Conservation (phyloP, 2,797 vertebrate species). For the Rachycentron canadum region DNA sequence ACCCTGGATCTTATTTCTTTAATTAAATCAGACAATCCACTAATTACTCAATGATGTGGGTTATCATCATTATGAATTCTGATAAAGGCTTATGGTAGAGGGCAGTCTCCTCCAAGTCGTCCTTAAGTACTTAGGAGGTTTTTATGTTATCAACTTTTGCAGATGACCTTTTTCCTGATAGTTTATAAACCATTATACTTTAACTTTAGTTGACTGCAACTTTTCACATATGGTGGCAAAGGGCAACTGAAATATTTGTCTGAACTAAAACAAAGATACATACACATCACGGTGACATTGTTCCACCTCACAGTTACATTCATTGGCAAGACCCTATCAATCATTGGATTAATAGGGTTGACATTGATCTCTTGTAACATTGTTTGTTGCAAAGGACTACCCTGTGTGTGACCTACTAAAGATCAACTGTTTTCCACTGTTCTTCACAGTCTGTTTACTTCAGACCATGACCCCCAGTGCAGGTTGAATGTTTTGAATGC, state of each 20-base stretch:
- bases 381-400: neutral
- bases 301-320: neutral
- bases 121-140: neutral
- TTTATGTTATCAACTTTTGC: neutral
- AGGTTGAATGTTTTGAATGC: neutral
- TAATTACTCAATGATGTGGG: constrained; percentile 34
- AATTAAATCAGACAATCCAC: constrained; percentile 23
- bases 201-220: neutral
- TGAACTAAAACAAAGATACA: neutral
- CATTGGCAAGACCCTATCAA: neutral
- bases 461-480: neutral
- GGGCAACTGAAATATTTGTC: neutral
- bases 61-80: constrained; percentile 19
- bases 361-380: neutral
- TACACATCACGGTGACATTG: too few relatives aligned
- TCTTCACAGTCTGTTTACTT: too few relatives aligned
- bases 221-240: neutral
- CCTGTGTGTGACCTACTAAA: neutral
- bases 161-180: neutral
- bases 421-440: too few relatives aligned
- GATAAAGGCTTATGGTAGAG: constrained; percentile 1
- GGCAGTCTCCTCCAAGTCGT: neutral
- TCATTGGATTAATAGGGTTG: too few relatives aligned
- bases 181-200: neutral
- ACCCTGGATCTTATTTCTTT: constrained; percentile 26